These are phyloP conservation scores for Atta cephalotes DNA, from an alignment of 1,140 invertebrate genomes.

Conservation along the genomic window DNA sequence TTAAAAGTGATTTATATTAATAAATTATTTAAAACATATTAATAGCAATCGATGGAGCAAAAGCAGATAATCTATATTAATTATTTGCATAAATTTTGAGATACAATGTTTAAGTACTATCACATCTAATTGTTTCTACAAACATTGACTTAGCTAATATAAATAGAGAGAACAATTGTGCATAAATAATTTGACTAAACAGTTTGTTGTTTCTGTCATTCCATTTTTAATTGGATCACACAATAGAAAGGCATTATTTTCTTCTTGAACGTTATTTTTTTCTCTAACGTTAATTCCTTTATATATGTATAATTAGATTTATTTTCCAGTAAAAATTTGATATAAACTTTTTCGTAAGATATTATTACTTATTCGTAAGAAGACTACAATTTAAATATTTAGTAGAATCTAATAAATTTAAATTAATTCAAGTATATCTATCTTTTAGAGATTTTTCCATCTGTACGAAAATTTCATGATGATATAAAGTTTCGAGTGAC, in stretches of 20 bases:
- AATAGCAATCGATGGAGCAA: conserved; percentile 48
- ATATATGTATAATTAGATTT: neutral
- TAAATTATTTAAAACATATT: neutral
- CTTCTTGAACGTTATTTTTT: neutral
- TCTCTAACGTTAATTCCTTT: neutral
- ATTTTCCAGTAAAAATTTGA: neutral
- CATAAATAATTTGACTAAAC: conserved; percentile 51
- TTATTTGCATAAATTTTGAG: conserved; percentile 70
- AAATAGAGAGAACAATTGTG: conserved; percentile 58
- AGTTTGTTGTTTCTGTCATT: conserved; percentile 30
- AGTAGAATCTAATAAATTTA: conserved; percentile 21
- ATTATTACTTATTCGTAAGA: neutral
- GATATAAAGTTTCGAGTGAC: conserved; percentile 41
- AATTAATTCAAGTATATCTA: conserved; percentile 9
- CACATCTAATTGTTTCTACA: conserved; percentile 74
- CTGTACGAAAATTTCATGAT: conserved; percentile 27
- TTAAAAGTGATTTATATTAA: conserved; percentile 1
- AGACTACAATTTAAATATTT: neutral
- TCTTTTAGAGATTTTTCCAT: conserved; percentile 9
- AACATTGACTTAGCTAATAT: conserved; percentile 69
- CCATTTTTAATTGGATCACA: neutral
- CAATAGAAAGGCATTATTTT: neutral
- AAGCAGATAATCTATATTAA: conserved; percentile 65
- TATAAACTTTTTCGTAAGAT: neutral
- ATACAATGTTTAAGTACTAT: conserved; percentile 64